Base-by-base conservation (phyloP, 37 sponge, comb jelly and placozoan genomes). In the Chondrilla cf. caribensis region DNA sequence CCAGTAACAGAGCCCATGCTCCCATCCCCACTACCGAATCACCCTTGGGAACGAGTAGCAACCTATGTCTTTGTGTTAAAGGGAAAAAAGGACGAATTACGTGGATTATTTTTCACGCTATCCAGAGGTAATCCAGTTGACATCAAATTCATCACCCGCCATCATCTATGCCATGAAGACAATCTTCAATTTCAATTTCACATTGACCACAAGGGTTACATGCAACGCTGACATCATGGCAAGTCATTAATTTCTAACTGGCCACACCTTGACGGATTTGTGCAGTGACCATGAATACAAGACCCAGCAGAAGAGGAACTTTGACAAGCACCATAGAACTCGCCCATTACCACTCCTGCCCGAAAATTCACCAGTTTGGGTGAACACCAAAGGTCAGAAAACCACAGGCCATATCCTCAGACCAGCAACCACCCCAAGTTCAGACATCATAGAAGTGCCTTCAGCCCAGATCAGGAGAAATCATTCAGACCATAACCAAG, bases 61-160 rank as follows among this genome's bases (percentile, higher is more conserved):
- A 58, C 79, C 3, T 78, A 87, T n/a, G 22, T 82, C 18, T 87
- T 87, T 43, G 18, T 55, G 38, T 35, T 78, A 18, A 78, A 78
- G 28, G 87, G 83, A 66, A 59, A 0, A 28, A 58, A 26, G 2
- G 81, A 86, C 39, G 7, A 81, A 18, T 41, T 81, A 40, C 0
- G 78, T 82, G 11, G 82, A 87, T 37, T 82, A 87, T 38, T 87
- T 82, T 42, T 77, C 78, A 18, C 24, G 87, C 44, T 77, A 76
- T 22, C 39, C 58, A 43, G 79, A 87, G 78, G 87, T 75, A 15
- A 36, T 31, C 2, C 62, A 60, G 37, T 47, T 84, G 31, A 55
- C 37, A 25, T 22, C 76, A 5, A 84, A 75, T 21, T 79, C 84
- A 25, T 80, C 81, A n/a, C 0, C 33, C n/a, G 26, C 11, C 55